Evolutionary conservation across 2,888 invertebrate species (phyloP), one percentile per base, ranked within the genome.

Genomic region (Cephus sareptanus): DNA sequence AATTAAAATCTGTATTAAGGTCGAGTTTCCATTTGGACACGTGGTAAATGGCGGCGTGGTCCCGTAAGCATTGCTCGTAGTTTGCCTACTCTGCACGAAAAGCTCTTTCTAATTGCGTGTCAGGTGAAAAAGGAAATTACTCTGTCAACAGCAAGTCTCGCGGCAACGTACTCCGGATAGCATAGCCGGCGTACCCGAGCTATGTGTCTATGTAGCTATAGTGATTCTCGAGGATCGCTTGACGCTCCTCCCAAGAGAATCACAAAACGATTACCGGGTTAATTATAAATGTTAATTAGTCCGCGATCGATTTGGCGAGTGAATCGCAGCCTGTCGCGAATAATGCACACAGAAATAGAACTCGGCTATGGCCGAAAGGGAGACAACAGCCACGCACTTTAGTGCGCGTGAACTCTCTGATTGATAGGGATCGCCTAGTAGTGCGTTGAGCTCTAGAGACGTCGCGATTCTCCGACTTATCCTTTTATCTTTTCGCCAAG

Each of bases 281-380:
- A 91, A 91, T 91, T 91, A 91, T 91, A 91, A 91, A 90, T 90
- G 90, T 89, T 90, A 91, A 91, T 91, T 90, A 90, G 91, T 90
- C 82, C 91, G 86, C 87, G 91, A 91, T 91, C 90, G 91, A 91
- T 90, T 91, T 91, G 91, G 91, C 91, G 85, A 83, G 88, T 88
- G 88, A 87, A 87, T 89, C 85, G 87, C 85, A 85, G 84, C 84
- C 83, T 87, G 86, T 88, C 88, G 89, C 87, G 88, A 89, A 90
- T 90, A 89, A 91, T 90, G 89, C 89, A 88, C 86, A 89, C 90
- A 85, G 83, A 91, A 91, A 91, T 91, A 91, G 91, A 90, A 87
- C 74, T 40, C 84, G 85, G 81, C 83, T 83, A 81, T 85, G 83
- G 83, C 79, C 83, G 83, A 83, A 79, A 83, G 86, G 79, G 83